Evolutionary conservation across 2,113 vertebrate species (phyloP).

Genomic region (Chionomys nivalis): DNA sequence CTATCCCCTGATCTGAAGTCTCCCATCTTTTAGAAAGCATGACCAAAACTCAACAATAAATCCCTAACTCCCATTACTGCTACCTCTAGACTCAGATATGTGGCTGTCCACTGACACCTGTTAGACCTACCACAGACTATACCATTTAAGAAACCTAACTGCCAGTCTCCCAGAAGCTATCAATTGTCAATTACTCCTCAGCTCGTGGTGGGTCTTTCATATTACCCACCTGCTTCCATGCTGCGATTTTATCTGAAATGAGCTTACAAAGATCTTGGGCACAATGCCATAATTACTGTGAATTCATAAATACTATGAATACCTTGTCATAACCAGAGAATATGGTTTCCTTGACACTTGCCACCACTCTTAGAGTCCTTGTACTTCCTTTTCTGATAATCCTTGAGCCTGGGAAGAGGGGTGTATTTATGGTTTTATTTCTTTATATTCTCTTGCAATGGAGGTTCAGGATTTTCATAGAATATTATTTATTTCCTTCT

Average conservation of each 20-base stretch:
- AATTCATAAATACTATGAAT: not conserved
- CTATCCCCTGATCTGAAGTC: no score
- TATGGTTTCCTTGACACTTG: not conserved
- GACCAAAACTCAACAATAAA: not conserved
- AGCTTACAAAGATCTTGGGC: no score
- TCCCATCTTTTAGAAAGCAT: not conserved
- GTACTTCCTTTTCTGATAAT: not conserved
- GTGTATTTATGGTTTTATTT: not conserved
- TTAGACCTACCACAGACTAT: not conserved
- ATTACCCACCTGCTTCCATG: not conserved
- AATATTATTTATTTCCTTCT: not conserved
- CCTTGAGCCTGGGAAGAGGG: rapidly evolving
- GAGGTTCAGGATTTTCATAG: not conserved
- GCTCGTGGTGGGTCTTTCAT: no score
- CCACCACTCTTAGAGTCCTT: not conserved
- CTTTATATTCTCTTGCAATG: not conserved
- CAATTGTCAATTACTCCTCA: not conserved
- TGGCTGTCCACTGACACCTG: no score
- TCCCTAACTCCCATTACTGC: not conserved
- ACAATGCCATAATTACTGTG: no score
- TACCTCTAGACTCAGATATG: not conserved
- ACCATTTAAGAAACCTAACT: not conserved
- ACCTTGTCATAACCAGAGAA: no score
- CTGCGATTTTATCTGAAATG: not conserved
- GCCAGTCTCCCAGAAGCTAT: not conserved